A percentile compares a stretch with the other conserved stretches of the same genome.
Conservation (phyloP, 1,140 invertebrate genomes). For the Drosophila repletoides region DNA sequence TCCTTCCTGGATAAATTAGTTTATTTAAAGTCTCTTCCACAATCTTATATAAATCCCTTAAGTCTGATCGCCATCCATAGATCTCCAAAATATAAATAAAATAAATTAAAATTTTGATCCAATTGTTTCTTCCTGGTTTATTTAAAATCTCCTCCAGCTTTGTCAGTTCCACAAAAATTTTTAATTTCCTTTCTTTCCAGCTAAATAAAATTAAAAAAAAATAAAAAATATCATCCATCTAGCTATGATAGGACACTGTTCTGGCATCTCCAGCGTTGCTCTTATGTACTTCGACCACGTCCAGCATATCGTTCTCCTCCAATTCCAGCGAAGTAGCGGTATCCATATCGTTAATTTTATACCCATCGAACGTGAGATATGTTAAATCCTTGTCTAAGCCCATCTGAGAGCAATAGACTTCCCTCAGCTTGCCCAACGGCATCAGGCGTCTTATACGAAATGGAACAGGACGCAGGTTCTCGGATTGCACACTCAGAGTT, state of each 20-base stretch:
- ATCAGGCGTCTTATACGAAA: slow-evolving; percentile 16
- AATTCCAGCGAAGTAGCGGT: slow-evolving; percentile 19
- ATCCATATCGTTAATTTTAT: slow-evolving; percentile 3
- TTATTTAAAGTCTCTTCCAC: no score
- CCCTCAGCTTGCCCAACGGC: slow-evolving; percentile 14
- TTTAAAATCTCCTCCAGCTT: no score
- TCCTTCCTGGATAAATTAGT: no score
- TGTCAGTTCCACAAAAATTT: no score
- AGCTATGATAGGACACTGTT: not conserved
- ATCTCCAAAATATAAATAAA: no score
- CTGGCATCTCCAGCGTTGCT: slow-evolving; percentile 3
- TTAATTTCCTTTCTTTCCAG: no score
- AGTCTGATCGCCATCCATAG: no score
- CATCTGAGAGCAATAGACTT: slow-evolving; percentile 17
- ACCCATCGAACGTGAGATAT: slow-evolving; percentile 16
- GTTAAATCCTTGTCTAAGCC: slow-evolving; percentile 4
- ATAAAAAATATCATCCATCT: no score
- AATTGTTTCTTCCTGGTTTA: no score
- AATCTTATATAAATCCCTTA: no score
- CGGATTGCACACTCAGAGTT: slow-evolving; percentile 18
- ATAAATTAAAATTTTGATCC: no score
- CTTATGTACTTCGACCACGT: slow-evolving; percentile 1
- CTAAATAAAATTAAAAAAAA: not conserved
- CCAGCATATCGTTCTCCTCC: slow-evolving; percentile 28
- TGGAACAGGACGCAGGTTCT: not conserved